These are phyloP conservation scores for Phodopus roborovskii DNA, from an alignment of 2,113 vertebrate species.

Conservation along the genomic window DNA sequence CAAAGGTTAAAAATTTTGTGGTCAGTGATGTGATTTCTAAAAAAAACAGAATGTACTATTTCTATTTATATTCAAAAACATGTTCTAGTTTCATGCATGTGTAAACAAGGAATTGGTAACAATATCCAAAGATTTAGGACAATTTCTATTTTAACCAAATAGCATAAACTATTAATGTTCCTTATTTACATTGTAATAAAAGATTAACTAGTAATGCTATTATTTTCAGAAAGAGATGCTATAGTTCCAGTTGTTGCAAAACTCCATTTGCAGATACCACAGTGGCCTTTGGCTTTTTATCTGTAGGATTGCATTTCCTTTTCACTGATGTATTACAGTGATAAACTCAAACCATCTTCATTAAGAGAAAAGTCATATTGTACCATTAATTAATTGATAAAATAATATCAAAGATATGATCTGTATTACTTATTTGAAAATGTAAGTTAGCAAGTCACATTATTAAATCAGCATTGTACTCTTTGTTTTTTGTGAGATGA, in stretches of 20 bases:
- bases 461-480: background rate
- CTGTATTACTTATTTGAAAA: conserved; percentile 29
- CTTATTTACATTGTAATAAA: conserved; percentile 75
- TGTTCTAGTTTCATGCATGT: conserved; percentile 64
- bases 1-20: background rate
- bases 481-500: background rate
- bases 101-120: conserved; percentile 66
- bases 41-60: background rate
- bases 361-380: background rate
- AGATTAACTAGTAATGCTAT: conserved; percentile 67
- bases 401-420: background rate
- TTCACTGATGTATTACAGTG: background rate
- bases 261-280: conserved; percentile 55
- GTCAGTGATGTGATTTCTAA: conserved; percentile 42
- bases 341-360: background rate
- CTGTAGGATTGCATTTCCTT: background rate
- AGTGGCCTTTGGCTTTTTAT: background rate
- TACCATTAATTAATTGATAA: background rate
- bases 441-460: background rate
- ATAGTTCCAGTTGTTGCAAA: conserved; percentile 1
- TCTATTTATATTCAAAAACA: conserved; percentile 15
- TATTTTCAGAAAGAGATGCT: conserved; percentile 14
- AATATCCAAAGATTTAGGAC: conserved; percentile 49
- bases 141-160: conserved; percentile 77
- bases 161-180: conserved; percentile 75